These are phyloP conservation scores for Achatina immaculata DNA, from an alignment of 1,140 invertebrate genomes.

Conservation along the genomic window DNA sequence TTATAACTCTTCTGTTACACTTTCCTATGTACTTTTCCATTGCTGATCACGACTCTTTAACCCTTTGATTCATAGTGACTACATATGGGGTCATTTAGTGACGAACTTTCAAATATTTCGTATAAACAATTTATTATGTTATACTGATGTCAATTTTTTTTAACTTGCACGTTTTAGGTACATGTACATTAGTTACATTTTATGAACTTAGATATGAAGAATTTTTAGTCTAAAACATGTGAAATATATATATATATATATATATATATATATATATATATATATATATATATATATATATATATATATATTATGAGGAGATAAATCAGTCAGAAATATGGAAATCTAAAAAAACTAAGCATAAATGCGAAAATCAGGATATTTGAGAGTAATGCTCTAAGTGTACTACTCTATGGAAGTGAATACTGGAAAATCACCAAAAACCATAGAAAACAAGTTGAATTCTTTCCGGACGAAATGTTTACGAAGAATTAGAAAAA, in stretches of 20 bases:
- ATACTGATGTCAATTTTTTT: not conserved
- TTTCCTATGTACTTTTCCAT: no score
- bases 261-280: slow-evolving; percentile 5
- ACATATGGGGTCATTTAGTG: not conserved
- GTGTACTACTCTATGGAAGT: no score
- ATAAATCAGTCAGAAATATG: no score
- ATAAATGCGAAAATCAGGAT: no score
- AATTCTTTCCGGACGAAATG: no score
- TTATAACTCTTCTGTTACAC: no score
- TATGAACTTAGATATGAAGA: not conserved
- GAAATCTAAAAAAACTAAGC: no score
- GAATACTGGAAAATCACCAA: no score
- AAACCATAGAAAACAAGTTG: no score
- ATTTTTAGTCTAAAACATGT: not conserved
- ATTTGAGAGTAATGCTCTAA: no score
- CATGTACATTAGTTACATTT: not conserved
- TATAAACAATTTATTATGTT: not conserved
- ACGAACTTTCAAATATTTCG: not conserved
- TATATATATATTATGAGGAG: not conserved
- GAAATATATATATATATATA: not conserved
- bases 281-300: slow-evolving; percentile 5
- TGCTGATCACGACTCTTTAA: no score
- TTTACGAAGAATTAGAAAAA: no score
- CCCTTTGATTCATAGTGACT: not conserved
- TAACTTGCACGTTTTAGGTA: not conserved